Evolutionary conservation across 37 sponge, comb jelly and placozoan genomes (phyloP).

Genomic region (Cliona cf. orientalis): DNA sequence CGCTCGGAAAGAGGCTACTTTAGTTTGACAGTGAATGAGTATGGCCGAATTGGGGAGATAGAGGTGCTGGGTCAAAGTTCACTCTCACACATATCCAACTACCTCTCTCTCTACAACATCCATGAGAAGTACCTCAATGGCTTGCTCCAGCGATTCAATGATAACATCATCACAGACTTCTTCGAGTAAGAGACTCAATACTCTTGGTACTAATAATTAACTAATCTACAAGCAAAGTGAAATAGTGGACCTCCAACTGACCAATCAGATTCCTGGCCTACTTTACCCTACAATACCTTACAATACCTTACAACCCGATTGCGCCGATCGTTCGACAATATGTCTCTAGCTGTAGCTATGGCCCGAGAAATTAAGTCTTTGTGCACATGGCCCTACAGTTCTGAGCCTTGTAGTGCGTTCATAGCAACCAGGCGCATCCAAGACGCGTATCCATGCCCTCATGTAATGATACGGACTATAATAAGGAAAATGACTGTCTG

Average conservation of each 20-base stretch:
- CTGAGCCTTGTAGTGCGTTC: background rate
- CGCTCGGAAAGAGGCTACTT: conserved; percentile 74
- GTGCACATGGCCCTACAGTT: too few species aligned
- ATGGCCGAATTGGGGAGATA: conserved; percentile 70
- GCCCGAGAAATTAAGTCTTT: too few species aligned
- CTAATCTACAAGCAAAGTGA: background rate
- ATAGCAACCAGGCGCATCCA: too few species aligned
- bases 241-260: background rate
- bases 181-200: conserved; percentile 32
- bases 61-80: conserved; percentile 59
- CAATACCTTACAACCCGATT: too few species aligned
- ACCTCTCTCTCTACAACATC: conserved; percentile 79
- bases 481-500: too few species aligned
- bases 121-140: conserved; percentile 97
- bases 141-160: conserved; percentile 58
- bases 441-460: too few species aligned
- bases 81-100: conserved; percentile 40
- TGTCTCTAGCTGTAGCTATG: too few species aligned
- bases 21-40: conserved; percentile 71
- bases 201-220: background rate
- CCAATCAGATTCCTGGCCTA: too few species aligned
- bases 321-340: too few species aligned
- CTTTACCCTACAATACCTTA: too few species aligned
- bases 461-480: too few species aligned
- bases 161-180: conserved; percentile 72